Conservation (phyloP, 2,113 vertebrate genomes). For the Morone chrysops region DNA sequence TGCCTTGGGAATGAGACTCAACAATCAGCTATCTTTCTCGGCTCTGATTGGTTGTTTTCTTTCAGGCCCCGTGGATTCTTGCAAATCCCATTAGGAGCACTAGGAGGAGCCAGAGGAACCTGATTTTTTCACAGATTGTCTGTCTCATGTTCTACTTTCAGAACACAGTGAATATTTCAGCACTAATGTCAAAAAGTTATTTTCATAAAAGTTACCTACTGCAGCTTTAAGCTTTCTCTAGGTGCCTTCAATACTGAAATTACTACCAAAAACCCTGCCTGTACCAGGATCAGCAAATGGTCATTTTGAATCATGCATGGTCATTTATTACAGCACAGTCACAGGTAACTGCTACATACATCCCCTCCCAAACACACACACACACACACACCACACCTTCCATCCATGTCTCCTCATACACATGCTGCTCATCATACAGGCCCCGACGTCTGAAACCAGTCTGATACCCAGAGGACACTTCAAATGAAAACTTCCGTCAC, state of each 20-base stretch:
- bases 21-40: too few species aligned
- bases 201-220: too few species aligned
- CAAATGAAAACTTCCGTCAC: slow-evolving; percentile 4
- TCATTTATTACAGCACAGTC: not conserved
- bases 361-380: not conserved
- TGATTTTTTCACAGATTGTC: too few species aligned
- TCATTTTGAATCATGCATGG: not conserved
- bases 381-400: slow-evolving; percentile 10
- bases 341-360: slow-evolving; percentile 16
- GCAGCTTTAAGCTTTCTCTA: not conserved
- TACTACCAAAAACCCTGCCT: not conserved
- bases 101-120: too few species aligned
- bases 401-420: not conserved
- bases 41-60: too few species aligned
- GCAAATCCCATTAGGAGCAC: too few species aligned
- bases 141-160: too few species aligned
- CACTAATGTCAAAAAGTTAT: too few species aligned
- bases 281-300: not conserved
- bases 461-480: not conserved
- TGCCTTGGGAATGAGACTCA: too few species aligned
- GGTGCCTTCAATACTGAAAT: not conserved
- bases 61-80: too few species aligned
- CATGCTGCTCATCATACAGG: not conserved
- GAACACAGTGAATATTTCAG: too few species aligned
- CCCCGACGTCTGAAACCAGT: not conserved